These are phyloP conservation scores for Pterostichus niger DNA, from an alignment of 2,888 invertebrate genomes.

Conservation along the genomic window DNA sequence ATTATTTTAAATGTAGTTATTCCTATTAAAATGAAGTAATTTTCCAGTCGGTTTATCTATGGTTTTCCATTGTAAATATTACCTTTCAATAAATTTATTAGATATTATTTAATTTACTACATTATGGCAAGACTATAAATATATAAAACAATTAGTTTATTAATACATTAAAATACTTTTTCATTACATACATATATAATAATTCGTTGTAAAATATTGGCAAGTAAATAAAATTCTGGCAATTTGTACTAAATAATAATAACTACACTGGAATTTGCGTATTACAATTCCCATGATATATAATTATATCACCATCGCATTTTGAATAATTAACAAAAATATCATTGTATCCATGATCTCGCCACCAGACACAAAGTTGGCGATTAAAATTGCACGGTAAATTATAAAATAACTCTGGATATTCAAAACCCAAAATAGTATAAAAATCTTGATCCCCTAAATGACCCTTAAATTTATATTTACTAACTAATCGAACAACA, in stretches of 20 bases:
- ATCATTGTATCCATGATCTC: conserved; percentile 85
- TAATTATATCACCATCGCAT: conserved; percentile 82
- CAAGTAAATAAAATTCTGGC: conserved; percentile 15
- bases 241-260: conserved; percentile 6
- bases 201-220: conserved; percentile 5
- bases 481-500: conserved; percentile 80
- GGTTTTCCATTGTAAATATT: too few species aligned
- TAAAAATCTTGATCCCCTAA: conserved; percentile 92
- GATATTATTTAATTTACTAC: background rate
- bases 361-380: conserved; percentile 91
- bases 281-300: conserved; percentile 89
- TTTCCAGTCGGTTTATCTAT: too few species aligned
- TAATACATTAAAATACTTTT: conserved; percentile 24
- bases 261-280: conserved; percentile 79
- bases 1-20: too few species aligned
- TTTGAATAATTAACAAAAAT: conserved; percentile 86
- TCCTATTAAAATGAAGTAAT: too few species aligned
- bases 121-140: conserved; percentile 42
- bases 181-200: background rate
- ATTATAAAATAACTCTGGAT: conserved; percentile 85
- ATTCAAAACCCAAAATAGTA: conserved; percentile 84
- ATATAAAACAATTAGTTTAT: conserved; percentile 3
- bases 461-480: conserved; percentile 85
- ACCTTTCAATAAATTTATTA: background rate
- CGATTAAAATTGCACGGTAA: conserved; percentile 90